Percentiles rank a stretch among this genome's conserved stretches.
phyloP scores from a whole-genome alignment of 64 coral and sea anemone species.

The Pocillopora verrucosa region DNA sequence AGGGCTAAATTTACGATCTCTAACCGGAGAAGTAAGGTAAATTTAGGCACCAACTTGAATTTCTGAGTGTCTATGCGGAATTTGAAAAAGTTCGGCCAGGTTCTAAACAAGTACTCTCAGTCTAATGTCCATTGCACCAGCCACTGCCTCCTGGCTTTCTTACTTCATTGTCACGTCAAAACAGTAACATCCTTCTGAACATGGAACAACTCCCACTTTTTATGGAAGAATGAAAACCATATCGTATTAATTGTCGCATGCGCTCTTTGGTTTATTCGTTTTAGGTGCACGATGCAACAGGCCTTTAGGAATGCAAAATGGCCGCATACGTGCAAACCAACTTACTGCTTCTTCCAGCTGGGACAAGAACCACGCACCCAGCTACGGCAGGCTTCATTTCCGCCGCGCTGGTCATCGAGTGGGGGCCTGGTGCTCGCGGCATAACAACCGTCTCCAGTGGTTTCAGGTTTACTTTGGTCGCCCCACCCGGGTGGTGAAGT shows the following conservation, averaged over 20 bases:
- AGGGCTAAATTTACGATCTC: too few species aligned
- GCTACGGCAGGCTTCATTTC: slow-evolving; percentile 34
- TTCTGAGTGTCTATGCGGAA: too few species aligned
- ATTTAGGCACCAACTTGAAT: too few species aligned
- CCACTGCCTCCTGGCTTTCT: too few species aligned
- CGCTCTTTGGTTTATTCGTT: not conserved
- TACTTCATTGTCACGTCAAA: too few species aligned
- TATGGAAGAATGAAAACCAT: not conserved
- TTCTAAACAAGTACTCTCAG: too few species aligned
- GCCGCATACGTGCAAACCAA: slow-evolving; percentile 36
- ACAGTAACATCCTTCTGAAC: too few species aligned
- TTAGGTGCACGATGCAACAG: slow-evolving; percentile 72
- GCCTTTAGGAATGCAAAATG: slow-evolving; percentile 81
- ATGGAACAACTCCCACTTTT: not conserved
- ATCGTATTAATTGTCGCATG: not conserved
- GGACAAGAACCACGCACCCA: slow-evolving; percentile 52
- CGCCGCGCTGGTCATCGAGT: not conserved
- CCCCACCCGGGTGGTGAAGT: slow-evolving; percentile 36
- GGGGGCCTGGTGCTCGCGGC: slow-evolving; percentile 67
- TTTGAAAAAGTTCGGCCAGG: too few species aligned
- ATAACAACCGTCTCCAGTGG: slow-evolving; percentile 58
- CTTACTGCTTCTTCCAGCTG: slow-evolving; percentile 62
- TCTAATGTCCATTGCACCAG: too few species aligned
- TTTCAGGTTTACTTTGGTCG: slow-evolving; percentile 45
- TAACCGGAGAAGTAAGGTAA: too few species aligned